These are phyloP conservation scores for Plecotus auritus DNA, from an alignment of 2,113 vertebrate species.

Conservation along the genomic window DNA sequence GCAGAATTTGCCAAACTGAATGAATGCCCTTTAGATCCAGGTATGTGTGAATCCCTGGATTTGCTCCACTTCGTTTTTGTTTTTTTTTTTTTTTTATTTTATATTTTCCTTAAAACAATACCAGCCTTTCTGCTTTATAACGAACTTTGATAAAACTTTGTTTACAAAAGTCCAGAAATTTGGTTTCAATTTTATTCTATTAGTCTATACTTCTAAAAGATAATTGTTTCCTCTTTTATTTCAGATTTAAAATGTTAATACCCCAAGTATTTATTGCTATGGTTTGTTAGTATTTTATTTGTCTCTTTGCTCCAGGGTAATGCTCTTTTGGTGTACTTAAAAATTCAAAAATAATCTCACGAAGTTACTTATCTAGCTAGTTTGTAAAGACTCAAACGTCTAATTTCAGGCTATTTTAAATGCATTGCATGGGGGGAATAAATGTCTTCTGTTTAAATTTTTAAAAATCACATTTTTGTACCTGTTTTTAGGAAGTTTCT, in stretches of 20 bases:
- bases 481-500: not conserved
- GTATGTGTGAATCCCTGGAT: conserved; percentile 73
- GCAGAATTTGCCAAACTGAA: conserved; percentile 97
- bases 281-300: not conserved
- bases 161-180: not conserved
- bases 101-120: not conserved
- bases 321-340: not conserved
- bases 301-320: not conserved
- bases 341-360: not conserved
- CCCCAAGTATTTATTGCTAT: not conserved
- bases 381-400: not conserved
- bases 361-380: not conserved
- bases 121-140: not conserved
- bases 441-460: not conserved
- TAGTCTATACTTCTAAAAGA: not conserved
- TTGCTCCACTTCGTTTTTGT: not conserved
- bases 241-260: not conserved
- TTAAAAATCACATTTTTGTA: not conserved
- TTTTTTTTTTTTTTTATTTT: not conserved
- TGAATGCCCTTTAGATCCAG: conserved; percentile 97
- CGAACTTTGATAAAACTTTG: not conserved
- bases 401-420: not conserved
- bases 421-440: not conserved
- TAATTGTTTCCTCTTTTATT: not conserved
- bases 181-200: not conserved